Percentiles rank a stretch among this genome's conserved stretches.
phyloP scores from a whole-genome alignment of 2,113 vertebrate species.

The Proteles cristata region DNA sequence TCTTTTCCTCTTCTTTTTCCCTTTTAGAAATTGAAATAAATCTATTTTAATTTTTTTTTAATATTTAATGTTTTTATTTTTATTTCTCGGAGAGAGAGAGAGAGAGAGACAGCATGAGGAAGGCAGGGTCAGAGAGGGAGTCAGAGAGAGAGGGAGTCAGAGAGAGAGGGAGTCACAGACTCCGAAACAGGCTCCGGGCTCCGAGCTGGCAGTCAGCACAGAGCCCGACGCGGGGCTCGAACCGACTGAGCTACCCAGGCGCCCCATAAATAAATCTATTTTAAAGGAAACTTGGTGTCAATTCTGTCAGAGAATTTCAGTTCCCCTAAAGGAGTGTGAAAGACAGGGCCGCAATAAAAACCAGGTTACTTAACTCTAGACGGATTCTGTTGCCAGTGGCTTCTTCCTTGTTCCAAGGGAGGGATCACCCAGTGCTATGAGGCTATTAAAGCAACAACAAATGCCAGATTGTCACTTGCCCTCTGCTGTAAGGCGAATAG shows the following conservation, averaged over 20 bases:
- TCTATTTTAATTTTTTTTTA: background rate
- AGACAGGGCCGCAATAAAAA: background rate
- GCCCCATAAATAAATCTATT: background rate
- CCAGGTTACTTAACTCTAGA: background rate
- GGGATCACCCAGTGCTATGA: background rate
- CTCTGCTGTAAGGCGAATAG: background rate
- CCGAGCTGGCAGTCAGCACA: too few relatives aligned
- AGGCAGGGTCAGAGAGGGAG: too few relatives aligned
- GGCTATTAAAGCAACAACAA: background rate
- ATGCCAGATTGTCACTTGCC: background rate
- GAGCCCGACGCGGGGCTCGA: too few relatives aligned
- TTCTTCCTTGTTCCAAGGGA: background rate
- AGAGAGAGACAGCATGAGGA: too few relatives aligned
- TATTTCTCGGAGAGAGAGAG: too few relatives aligned
- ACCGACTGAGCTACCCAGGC: too few relatives aligned
- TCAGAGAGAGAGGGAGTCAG: too few relatives aligned
- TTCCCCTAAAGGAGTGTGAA: background rate
- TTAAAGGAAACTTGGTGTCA: background rate
- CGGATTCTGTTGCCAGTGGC: background rate
- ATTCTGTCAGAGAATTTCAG: background rate
- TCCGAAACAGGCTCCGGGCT: too few relatives aligned
- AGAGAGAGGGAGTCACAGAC: too few relatives aligned
- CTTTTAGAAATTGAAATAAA: background rate
- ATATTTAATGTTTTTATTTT: too few relatives aligned
- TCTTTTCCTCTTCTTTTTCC: background rate